phyloP scores from a whole-genome alignment of 2,888 invertebrate genomes.

The Phalangium opilio region DNA sequence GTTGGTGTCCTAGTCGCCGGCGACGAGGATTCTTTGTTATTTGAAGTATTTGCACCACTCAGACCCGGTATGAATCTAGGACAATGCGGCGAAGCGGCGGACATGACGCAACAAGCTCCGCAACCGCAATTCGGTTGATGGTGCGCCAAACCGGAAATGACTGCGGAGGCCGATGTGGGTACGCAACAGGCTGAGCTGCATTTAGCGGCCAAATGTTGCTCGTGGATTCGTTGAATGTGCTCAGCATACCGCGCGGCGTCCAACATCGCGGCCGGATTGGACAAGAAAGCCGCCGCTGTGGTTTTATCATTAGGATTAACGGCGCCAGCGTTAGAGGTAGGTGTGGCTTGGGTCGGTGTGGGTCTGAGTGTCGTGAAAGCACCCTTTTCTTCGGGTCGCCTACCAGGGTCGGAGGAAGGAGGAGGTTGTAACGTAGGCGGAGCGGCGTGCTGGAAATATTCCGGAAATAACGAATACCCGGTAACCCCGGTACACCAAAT shows the following conservation, averaged over 20 bases:
- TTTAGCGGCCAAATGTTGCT: slow-evolving; percentile 11
- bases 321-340: too few species aligned
- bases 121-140: slow-evolving; percentile 7
- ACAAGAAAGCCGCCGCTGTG: too few species aligned
- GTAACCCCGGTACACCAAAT: slow-evolving; percentile 12
- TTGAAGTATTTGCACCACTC: too few species aligned
- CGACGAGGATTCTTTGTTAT: too few species aligned
- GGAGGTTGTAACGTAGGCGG: too few species aligned
- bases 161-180: background rate
- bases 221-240: slow-evolving; percentile 12
- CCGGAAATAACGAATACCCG: slow-evolving; percentile 15
- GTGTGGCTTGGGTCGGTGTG: too few species aligned
- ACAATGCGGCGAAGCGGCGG: too few species aligned
- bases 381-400: slow-evolving; percentile 10
- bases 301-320: too few species aligned
- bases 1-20: too few species aligned
- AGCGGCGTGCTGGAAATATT: background rate
- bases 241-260: slow-evolving; percentile 15
- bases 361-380: slow-evolving; percentile 14
- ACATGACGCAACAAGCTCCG: slow-evolving; percentile 8
- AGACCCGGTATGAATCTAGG: too few species aligned
- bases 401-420: too few species aligned
- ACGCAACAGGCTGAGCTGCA: slow-evolving; percentile 11
- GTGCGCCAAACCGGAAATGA: slow-evolving; percentile 7
- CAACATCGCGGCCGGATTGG: background rate